Base-by-base conservation (phyloP, 2,113 vertebrate species). In the Rattus rattus region DNA sequence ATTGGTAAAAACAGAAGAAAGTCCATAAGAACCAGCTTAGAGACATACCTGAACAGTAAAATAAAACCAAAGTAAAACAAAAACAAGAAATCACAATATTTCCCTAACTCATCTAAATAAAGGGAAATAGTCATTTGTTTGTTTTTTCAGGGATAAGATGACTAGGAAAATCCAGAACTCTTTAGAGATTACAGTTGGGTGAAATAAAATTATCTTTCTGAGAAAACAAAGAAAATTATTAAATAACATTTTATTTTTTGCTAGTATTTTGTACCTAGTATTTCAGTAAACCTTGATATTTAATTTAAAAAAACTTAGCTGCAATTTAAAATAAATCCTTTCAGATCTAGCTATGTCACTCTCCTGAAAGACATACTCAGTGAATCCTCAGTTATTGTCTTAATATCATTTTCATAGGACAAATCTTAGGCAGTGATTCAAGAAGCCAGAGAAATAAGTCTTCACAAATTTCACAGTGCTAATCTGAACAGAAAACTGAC, bases 401-500 rank as follows among this genome's bases (percentile, higher is more conserved):
- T 83, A 92, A 49, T 33, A 16, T 54, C 13, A 54, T 43, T 72
- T 9, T 77, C 81, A 11, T 81, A 65, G n/a, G 43, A 36, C 19
- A 83, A 52, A 90, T 12, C 59, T 3, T 59, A 93, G 59, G 2
- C 14, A 63, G 13, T 36, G 3, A 69, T 3, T 70, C 7, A 69
- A n/a, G 10, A 84, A 77, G 12, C 2, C 2, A 4, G 0, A 49
- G 77, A 65, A 54, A 2, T 19, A 22, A 76, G 22, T 30, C 1
- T 69, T 56, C 43, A 59, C 33, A 11, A 90, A 79, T 70, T 24
- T 36, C 47, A n/a, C 65, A 47, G 14, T 93, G 7, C 6, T 88
- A 94, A 94, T 97, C 33, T 28, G 92, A 93, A 88, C 47, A 8
- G 43, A 36, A 93, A 84, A 70, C 19, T 43, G 14, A 70, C 36